phyloP scores from a whole-genome alignment of 2,797 vertebrate genomes.

The Rhinatrema bivittatum region DNA sequence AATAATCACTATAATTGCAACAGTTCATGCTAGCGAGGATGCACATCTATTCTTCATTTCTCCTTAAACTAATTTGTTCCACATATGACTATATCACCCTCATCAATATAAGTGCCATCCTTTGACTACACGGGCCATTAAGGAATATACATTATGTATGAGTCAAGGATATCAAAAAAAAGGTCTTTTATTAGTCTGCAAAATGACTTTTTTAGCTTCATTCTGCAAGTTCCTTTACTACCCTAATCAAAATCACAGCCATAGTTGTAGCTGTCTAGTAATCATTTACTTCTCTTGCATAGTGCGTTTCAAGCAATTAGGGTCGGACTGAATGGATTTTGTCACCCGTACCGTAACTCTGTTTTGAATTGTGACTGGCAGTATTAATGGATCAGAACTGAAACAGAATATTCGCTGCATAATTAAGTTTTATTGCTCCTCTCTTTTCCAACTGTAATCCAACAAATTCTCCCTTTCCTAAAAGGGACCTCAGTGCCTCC shows the following conservation, averaged over 20 bases:
- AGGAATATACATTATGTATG: constrained; percentile 52
- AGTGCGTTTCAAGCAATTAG: constrained; percentile 11
- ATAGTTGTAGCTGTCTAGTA: constrained; percentile 28
- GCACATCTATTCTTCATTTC: constrained; percentile 57
- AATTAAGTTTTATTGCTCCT: no score
- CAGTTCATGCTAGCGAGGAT: constrained; percentile 44
- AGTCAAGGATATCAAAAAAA: constrained; percentile 41
- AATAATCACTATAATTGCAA: constrained; percentile 55
- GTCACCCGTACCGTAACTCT: background rate
- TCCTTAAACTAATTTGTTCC: constrained; percentile 56
- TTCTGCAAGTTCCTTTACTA: constrained; percentile 27
- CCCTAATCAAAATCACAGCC: constrained; percentile 33
- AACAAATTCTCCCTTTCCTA: constrained; percentile 1
- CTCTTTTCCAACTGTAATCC: background rate
- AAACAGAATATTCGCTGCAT: no score
- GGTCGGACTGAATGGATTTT: constrained; percentile 2
- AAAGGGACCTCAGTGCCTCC: background rate
- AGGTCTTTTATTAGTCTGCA: constrained; percentile 29
- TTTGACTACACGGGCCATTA: constrained; percentile 49
- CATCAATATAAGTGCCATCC: constrained; percentile 57
- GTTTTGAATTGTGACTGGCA: constrained; percentile 16
- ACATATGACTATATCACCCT: constrained; percentile 51
- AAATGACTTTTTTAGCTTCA: constrained; percentile 17
- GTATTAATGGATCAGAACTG: background rate
- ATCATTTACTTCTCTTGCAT: constrained; percentile 26